These are phyloP conservation scores for Ctenopoma kingsleyae DNA, from an alignment of 2,797 vertebrate species.

Conservation along the genomic window DNA sequence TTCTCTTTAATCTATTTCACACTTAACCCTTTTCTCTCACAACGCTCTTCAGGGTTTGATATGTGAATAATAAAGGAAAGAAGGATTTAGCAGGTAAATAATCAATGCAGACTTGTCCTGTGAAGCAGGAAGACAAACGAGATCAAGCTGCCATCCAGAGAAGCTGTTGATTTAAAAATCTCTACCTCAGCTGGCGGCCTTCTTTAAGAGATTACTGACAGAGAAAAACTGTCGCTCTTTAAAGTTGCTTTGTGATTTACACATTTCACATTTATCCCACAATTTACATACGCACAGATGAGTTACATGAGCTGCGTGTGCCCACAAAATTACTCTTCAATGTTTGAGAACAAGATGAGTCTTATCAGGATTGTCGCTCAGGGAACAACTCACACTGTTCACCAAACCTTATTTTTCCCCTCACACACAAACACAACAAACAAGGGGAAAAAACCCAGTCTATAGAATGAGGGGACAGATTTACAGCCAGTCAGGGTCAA, in stretches of 20 bases:
- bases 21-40: constrained; percentile 22
- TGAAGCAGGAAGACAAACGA: constrained; percentile 78
- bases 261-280: constrained; percentile 2
- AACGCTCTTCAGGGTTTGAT: constrained; percentile 32
- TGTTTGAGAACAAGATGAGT: constrained; percentile 48
- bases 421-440: constrained; percentile 68
- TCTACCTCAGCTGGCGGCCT: constrained; percentile 48
- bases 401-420: constrained; percentile 49
- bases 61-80: constrained; percentile 58
- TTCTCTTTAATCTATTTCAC: constrained; percentile 47
- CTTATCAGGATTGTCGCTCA: constrained; percentile 44
- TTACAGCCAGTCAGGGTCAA: constrained; percentile 84
- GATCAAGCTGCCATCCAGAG: constrained; percentile 43
- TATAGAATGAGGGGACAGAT: constrained; percentile 81
- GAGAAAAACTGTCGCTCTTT: constrained; percentile 19
- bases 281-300: neutral
- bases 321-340: constrained; percentile 18
- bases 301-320: constrained; percentile 11
- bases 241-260: constrained; percentile 46
- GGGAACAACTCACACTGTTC: constrained; percentile 49
- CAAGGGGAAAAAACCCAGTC: constrained; percentile 57
- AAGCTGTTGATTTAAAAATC: constrained; percentile 46
- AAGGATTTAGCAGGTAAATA: constrained; percentile 76
- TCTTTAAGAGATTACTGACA: constrained; percentile 41
- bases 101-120: constrained; percentile 72